Evolutionary conservation across 2,888 invertebrate species (phyloP).

Genomic region (Lepeophtheirus nordmannii): DNA sequence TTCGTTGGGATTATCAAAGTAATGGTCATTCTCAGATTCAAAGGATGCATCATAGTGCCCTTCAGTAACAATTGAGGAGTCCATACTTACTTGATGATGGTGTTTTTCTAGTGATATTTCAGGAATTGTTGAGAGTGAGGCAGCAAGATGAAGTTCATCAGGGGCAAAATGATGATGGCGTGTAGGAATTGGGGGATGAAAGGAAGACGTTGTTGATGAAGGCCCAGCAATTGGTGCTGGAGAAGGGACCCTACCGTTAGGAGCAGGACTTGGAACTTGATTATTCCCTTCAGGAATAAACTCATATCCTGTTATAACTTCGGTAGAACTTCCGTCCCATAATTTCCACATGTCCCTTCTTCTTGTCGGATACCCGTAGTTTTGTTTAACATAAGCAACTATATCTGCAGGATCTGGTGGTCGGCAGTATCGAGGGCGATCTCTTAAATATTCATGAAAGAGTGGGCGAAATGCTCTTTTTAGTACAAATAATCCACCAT

Average conservation of each 20-base stretch:
- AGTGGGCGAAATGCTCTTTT: constrained; percentile 10
- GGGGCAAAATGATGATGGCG: constrained; percentile 6
- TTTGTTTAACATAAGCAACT: constrained; percentile 2
- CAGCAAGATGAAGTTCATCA: not conserved
- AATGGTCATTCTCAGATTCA: constrained; percentile 13
- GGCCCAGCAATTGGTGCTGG: constrained; percentile 14
- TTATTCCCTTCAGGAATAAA: not conserved
- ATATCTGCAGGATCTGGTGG: constrained; percentile 4
- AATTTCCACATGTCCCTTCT: not conserved
- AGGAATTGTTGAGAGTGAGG: constrained; percentile 20
- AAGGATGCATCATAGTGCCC: constrained; percentile 24
- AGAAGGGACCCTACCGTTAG: constrained; percentile 17
- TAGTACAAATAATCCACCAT: constrained; percentile 13
- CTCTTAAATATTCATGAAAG: constrained; percentile 11
- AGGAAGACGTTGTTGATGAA: not conserved
- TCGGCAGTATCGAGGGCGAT: constrained; percentile 1
- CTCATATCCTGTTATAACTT: not conserved
- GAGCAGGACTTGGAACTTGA: constrained; percentile 13
- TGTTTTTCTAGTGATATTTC: constrained; percentile 2
- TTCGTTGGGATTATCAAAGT: not conserved
- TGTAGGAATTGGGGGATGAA: not conserved
- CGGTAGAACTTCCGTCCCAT: not conserved
- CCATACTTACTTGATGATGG: not conserved
- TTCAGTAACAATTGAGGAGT: constrained; percentile 20
- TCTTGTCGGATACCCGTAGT: not conserved